phyloP scores from a whole-genome alignment of 2,113 vertebrate genomes.

The Semicossyphus pulcher region DNA sequence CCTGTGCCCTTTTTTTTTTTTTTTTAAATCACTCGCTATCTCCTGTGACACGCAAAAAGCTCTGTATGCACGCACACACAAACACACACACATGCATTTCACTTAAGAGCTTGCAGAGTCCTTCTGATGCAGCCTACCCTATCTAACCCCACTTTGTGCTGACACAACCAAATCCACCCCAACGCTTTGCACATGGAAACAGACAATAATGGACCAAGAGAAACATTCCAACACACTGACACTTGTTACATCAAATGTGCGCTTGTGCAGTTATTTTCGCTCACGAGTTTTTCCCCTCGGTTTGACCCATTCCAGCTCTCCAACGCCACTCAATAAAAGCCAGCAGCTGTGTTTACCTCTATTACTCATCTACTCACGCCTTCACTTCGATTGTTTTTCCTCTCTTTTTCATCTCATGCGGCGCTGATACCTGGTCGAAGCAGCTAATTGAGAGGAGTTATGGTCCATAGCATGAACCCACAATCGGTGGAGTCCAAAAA shows the following conservation, averaged over 20 bases:
- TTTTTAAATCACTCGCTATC: conserved; percentile 34
- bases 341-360: conserved; percentile 81
- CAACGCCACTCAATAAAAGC: conserved; percentile 72
- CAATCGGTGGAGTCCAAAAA: conserved; percentile 51
- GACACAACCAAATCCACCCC: conserved; percentile 58
- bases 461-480: conserved; percentile 39
- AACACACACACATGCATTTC: background rate
- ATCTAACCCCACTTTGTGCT: conserved; percentile 64
- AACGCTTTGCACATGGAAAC: conserved; percentile 48
- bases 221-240: conserved; percentile 71
- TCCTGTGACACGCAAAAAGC: conserved; percentile 20
- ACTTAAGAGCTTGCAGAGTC: conserved; percentile 39
- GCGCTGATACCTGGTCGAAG: conserved; percentile 57
- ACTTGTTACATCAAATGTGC: conserved; percentile 68
- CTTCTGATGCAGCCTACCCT: conserved; percentile 36
- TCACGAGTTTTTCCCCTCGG: conserved; percentile 51
- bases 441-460: conserved; percentile 58
- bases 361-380: conserved; percentile 71
- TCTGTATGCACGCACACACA: background rate
- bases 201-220: conserved; percentile 58
- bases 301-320: conserved; percentile 69
- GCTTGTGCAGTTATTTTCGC: conserved; percentile 60
- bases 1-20: conserved; percentile 30
- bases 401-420: conserved; percentile 39
- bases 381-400: conserved; percentile 59